Evolutionary conservation across 2,888 invertebrate genomes (phyloP).

Genomic region (Drosophila putrida): DNA sequence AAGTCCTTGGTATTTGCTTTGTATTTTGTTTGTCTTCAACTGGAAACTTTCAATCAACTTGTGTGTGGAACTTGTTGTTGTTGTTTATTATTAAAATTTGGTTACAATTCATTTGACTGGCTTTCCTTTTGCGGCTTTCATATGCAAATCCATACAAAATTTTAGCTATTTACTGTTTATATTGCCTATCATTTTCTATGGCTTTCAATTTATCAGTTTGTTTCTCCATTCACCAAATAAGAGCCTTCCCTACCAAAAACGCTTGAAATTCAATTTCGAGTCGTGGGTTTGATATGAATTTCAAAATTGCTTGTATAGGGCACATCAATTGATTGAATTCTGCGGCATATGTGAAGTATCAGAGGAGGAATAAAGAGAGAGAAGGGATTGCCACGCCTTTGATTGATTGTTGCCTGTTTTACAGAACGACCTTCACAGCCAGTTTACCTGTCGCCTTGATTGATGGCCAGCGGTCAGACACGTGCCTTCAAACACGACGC

Average conservation of each 20-base stretch:
- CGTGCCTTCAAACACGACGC: conserved; percentile 26
- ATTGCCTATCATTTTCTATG: conserved; percentile 60
- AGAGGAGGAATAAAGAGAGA: background rate
- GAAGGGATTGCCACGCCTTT: conserved; percentile 26
- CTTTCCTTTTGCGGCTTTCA: conserved; percentile 33
- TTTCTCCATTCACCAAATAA: background rate
- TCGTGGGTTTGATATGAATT: conserved; percentile 62
- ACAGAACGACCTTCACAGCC: conserved; percentile 29
- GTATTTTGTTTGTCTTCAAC: conserved; percentile 4
- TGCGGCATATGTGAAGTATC: conserved; percentile 27
- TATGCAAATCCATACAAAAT: conserved; percentile 51
- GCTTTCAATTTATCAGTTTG: conserved; percentile 57
- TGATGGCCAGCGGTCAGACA: conserved; percentile 66
- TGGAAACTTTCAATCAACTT: conserved; percentile 15
- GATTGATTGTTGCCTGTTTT: conserved; percentile 62
- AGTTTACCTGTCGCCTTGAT: conserved; percentile 65
- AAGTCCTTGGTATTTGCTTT: conserved; percentile 2
- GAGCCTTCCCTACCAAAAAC: conserved; percentile 1
- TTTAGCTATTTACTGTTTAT: conserved; percentile 54
- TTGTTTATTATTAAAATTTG: conserved; percentile 38
- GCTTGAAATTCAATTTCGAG: conserved; percentile 56
- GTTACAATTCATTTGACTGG: conserved; percentile 39
- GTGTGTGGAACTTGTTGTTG: conserved; percentile 19
- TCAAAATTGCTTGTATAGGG: conserved; percentile 58
- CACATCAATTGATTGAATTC: conserved; percentile 68